Evolutionary conservation across 2,888 invertebrate genomes (phyloP), one percentile per base, ranked within the genome.

Genomic region (Dicycla oo): DNA sequence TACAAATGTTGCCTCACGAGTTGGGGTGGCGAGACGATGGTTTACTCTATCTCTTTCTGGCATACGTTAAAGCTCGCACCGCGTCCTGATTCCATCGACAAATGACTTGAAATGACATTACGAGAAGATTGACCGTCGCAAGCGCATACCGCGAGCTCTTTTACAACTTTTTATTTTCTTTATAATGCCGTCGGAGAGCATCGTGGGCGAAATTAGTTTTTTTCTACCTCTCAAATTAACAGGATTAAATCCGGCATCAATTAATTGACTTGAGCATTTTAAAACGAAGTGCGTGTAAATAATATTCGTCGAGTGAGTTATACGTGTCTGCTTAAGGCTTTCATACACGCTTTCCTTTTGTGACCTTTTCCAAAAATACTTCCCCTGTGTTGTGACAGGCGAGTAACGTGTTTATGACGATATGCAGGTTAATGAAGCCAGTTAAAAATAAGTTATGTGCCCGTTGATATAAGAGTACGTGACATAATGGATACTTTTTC

Each of bases 361-460:
- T 93, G 93, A 94, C 94, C 94, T 95, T 94, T 94, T 81, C 87
- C 81, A 86, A 88, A 90, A 88, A 87, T 88, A 88, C 86, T 86
- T 82, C 79, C 83, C 81, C 66, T 71, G 77, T 76, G 75, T 86
- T 88, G 83, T 87, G 88, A 87, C 86, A 88, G 88, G 78, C 82
- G 80, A 79, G 15, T 68, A 85, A 87, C 88, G 81, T 87, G 89
- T 87, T 86, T 86, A 85, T 87, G 87, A 88, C 84, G 82, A 80
- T 84, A 77, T 75, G 57, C 73, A 75, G 78, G 79, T 86, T 86
- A 88, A 87, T 88, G 83, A 83, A 83, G 86, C 75, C 75, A 66
- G 83, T 83, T 87, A 80, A 80, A 85, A 80, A 85, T 81, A 78
- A 86, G 79, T 75, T 83, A 84, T 73, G 73, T 75, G 71, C 54